Base-by-base conservation (phyloP, 2,797 vertebrate species). In the Tapera naevia region DNA sequence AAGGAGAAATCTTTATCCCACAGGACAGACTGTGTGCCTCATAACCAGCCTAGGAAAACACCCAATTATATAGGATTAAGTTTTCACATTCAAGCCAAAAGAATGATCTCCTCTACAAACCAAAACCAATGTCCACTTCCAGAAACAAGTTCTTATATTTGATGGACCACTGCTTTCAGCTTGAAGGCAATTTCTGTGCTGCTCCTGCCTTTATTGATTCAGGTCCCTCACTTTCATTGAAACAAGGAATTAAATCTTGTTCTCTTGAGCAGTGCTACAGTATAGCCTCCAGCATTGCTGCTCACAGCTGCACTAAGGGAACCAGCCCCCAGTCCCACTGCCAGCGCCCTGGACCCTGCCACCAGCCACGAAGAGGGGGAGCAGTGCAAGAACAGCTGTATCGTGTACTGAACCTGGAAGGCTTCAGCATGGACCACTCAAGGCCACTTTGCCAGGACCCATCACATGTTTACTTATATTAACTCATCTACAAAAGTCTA, bases 331-430 rank as follows among this genome's bases (percentile, higher is more conserved):
- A 56, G 21, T 37, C 19, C 54, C 35, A 5, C 16, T 53, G 24
- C 25, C 45, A 43, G 56, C 1, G 5, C 1, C 45, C 51, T 4
- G 2, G 23, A 19, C 30, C 37, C 8, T 35, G 58, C 13, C 43
- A 61, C 15, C 5, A 67, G 39, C 0, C 0, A 27, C 57, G 16
- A 12, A 0, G 5, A 73, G 39, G 9, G 5, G 3, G 2, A 81
- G 16, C 22, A 11, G 54, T 4, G 6, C 54, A 28, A 53, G 37
- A 0, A 1, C 35, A 37, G 22, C 15, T 2, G 0, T 37, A 18
- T 17, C 35, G 12, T 14, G 12, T 4, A 0, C 46, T 30, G 28
- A 56, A 50, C 30, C 24, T 32, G 35, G 27, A 50, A 62, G 7
- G 4, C 30, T n/a, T 88, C 51, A 78, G 51, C 71, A 27, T 0